Conservation (phyloP, 2,797 vertebrate genomes). For the Sebastolobus alascanus region DNA sequence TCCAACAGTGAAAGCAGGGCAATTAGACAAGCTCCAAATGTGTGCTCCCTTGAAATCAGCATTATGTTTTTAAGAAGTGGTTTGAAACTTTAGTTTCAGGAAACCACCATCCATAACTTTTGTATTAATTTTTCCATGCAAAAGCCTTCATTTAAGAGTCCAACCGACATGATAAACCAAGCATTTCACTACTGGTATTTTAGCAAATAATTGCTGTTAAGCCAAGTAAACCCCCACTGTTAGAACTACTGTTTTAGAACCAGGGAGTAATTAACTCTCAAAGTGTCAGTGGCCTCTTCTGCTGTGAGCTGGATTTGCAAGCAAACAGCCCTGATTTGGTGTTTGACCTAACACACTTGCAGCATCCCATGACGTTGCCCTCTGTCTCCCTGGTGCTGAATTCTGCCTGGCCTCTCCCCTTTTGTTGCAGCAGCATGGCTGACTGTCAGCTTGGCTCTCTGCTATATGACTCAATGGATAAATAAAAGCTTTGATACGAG, state of each 20-base stretch:
- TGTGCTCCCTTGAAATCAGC: conserved; percentile 32
- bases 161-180: conserved; percentile 41
- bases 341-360: conserved; percentile 22
- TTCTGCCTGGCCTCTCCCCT: not conserved
- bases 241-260: conserved; percentile 37
- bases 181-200: conserved; percentile 47
- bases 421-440: not conserved
- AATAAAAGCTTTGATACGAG: not conserved
- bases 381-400: not conserved
- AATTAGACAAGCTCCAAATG: conserved; percentile 51
- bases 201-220: conserved; percentile 67
- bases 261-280: conserved; percentile 64
- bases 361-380: not conserved
- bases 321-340: conserved; percentile 19
- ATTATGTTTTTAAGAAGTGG: conserved; percentile 44
- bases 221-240: conserved; percentile 40
- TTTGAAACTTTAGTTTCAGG: conserved; percentile 53
- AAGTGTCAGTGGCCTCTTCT: conserved; percentile 51
- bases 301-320: conserved; percentile 16
- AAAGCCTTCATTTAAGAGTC: conserved; percentile 44
- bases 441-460: not conserved
- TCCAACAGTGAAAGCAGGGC: conserved; percentile 27
- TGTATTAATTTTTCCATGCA: conserved; percentile 37
- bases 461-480: not conserved
- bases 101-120: conserved; percentile 50